Conservation (phyloP, 2,113 vertebrate genomes). For the Cavia aperea region DNA sequence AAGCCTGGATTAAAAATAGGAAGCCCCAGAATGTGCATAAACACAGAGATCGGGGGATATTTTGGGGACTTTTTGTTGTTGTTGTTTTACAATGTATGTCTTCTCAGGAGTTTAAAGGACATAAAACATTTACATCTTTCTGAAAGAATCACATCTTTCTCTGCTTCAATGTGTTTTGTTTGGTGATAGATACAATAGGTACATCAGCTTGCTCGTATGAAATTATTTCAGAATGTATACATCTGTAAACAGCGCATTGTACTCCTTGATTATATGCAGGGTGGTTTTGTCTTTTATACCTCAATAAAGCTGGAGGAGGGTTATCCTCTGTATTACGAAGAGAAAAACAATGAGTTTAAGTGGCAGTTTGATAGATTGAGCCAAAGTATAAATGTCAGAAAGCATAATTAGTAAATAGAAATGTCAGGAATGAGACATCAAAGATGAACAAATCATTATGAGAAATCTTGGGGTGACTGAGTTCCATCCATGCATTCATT, state of each 20-base stretch:
- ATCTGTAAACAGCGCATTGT: background rate
- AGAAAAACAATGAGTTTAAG: background rate
- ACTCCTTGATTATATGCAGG: background rate
- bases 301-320: background rate
- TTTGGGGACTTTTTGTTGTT: background rate
- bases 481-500: background rate
- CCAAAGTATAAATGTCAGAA: background rate
- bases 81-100: background rate
- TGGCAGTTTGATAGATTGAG: background rate
- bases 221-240: background rate
- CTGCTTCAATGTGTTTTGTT: background rate
- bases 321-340: background rate
- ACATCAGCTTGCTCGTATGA: background rate
- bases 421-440: background rate
- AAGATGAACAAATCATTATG: background rate
- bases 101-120: background rate
- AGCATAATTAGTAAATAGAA: background rate
- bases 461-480: background rate
- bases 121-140: background rate
- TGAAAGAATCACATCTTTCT: background rate
- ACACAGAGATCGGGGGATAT: no score
- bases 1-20: background rate
- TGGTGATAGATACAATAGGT: background rate
- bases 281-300: background rate
- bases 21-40: fast-evolving